Evolutionary conservation across 2,113 vertebrate genomes (phyloP).

Genomic region (Thalassoma bifasciatum): DNA sequence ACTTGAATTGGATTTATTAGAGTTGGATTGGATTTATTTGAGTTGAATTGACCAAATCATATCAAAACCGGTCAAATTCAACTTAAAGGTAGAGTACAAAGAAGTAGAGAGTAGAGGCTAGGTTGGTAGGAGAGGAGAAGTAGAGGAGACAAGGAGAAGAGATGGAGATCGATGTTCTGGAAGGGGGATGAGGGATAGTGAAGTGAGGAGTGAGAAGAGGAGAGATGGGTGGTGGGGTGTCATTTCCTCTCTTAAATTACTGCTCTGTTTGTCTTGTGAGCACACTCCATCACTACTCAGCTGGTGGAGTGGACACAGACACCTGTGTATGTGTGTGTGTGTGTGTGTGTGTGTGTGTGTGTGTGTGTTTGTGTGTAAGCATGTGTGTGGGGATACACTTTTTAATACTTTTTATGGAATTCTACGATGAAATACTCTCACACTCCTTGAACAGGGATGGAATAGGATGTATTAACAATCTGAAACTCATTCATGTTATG

Average conservation of each 20-base stretch:
- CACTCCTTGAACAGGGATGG: conserved; percentile 6
- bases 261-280: conserved; percentile 62
- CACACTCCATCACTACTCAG: conserved; percentile 58
- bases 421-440: conserved; percentile 30
- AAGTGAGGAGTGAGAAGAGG: conserved; percentile 41
- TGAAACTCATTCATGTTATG: neutral
- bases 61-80: conserved; percentile 29
- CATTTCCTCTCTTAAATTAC: conserved; percentile 67
- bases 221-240: conserved; percentile 52
- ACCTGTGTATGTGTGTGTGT: neutral
- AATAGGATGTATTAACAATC: neutral
- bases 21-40: conserved; percentile 6
- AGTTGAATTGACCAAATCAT: conserved; percentile 15
- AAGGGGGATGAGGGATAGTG: conserved; percentile 22
- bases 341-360: too few relatives aligned
- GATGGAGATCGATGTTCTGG: conserved; percentile 34
- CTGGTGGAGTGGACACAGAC: conserved; percentile 32
- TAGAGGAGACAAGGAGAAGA: neutral
- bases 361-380: neutral
- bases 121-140: neutral
- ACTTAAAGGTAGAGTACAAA: conserved; percentile 1
- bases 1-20: conserved; percentile 1
- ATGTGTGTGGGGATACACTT: conserved; percentile 1
- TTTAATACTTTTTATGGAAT: conserved; percentile 43
- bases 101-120: neutral